phyloP scores from a whole-genome alignment of 1,140 invertebrate species.

The Popillia japonica region DNA sequence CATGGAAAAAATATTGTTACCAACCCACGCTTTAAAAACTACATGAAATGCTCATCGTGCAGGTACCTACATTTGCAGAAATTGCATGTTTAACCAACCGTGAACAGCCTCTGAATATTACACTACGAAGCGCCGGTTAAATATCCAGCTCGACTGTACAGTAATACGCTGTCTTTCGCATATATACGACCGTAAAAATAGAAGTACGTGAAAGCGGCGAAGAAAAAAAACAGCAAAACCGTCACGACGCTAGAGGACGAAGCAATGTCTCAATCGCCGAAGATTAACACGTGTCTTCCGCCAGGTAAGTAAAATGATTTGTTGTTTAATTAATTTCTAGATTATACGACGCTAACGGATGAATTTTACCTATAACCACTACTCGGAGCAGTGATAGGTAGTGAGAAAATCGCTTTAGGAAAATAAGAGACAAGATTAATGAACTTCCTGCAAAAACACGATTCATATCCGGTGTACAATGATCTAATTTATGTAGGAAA shows the following conservation, averaged over 20 bases:
- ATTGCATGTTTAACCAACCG: too few relatives aligned
- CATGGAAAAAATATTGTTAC: too few relatives aligned
- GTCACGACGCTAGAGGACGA: neutral
- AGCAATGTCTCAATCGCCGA: conserved; percentile 4
- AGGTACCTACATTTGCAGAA: too few relatives aligned
- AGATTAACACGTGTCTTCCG: conserved; percentile 29
- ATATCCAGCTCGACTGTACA: neutral
- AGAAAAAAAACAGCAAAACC: neutral
- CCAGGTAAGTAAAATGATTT: neutral
- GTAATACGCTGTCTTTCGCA: neutral
- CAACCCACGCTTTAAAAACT: too few relatives aligned
- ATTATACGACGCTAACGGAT: neutral
- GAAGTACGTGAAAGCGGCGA: neutral
- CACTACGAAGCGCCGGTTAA: too few relatives aligned
- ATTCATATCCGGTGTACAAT: neutral
- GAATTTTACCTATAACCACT: neutral
- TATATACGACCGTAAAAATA: neutral
- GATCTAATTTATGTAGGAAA: neutral
- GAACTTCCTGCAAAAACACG: neutral
- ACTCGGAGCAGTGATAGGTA: neutral
- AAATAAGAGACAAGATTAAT: conserved; percentile 23
- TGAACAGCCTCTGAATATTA: too few relatives aligned
- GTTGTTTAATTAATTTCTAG: conserved; percentile 31
- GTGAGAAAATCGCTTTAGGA: neutral
- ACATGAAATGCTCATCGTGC: too few relatives aligned